Evolutionary conservation across 2,888 invertebrate genomes (phyloP), one percentile per base, ranked within the genome.

Genomic region (Sesia bembeciformis): DNA sequence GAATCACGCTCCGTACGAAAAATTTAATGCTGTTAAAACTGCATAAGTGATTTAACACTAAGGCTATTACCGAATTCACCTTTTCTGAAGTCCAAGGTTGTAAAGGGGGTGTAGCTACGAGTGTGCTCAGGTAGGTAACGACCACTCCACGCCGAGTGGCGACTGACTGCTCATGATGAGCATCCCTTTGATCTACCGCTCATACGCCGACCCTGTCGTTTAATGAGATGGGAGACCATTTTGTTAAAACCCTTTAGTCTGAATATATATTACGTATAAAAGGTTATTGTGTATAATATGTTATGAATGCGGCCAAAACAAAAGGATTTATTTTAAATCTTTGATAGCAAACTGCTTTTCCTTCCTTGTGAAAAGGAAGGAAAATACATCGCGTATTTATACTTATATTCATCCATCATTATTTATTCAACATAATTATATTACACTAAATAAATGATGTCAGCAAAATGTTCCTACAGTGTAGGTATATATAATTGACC

Each of bases 101-200:
- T 38, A 50, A 50, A 39, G 39, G 50, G 39, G 5, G 7, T 7
- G 50, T 38, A 50, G 4, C 23, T 7, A 50, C 38, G 74, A 68
- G 70, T 67, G 65, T 68, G 62, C 72, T 73, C 64, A 65, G 70
- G 66, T 67, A 62, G 67, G 76, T 76, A 79, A 81, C 75, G 76
- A 74, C 70, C 78, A 66, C 81, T 84, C 63, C 60, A 69, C 63
- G 58, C 60, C 55, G 62, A 81, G 81, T 76, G 80, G 75, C 69
- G 70, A 74, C 78, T 78, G 76, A 38, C 72, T 72, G 70, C 23
- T 23, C 23, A 23, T 23, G 23, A 64, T 72, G 76, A 81, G 76
- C 77, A 78, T 80, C 78, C 67, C 84, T 85, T 85, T 85, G 85
- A 85, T 82, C 83, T 73, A 67, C 65, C 73, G 73, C 75, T 77